Conservation (phyloP, 2,797 vertebrate species). For the Philypnodon macrostomus region DNA sequence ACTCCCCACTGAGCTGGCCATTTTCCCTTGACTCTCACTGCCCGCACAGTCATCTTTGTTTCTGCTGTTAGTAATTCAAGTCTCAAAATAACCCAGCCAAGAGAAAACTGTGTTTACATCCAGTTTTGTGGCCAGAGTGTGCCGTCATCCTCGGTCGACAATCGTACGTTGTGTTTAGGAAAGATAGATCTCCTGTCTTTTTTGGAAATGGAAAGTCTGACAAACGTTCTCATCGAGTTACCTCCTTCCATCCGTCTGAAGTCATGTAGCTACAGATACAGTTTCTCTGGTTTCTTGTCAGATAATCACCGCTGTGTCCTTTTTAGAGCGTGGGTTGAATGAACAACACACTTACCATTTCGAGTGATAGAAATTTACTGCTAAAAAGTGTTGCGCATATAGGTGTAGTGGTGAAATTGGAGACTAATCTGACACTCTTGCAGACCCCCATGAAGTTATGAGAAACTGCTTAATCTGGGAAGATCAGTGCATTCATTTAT, state of each 20-base stretch:
- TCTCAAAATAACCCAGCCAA: slow-evolving; percentile 34
- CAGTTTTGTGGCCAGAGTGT: slow-evolving; percentile 31
- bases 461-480: too few species aligned
- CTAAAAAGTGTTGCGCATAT: slow-evolving; percentile 26
- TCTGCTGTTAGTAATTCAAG: slow-evolving; percentile 32
- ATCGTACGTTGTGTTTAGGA: slow-evolving; percentile 15
- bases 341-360: slow-evolving; percentile 26
- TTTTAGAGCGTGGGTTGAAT: slow-evolving; percentile 29
- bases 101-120: slow-evolving; percentile 30
- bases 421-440: too few species aligned
- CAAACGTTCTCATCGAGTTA: slow-evolving; percentile 40
- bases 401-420: too few species aligned
- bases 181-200: slow-evolving; percentile 11
- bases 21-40: slow-evolving; percentile 27
- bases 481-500: too few species aligned
- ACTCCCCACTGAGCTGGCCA: slow-evolving; percentile 27
- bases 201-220: slow-evolving; percentile 59
- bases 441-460: too few species aligned
- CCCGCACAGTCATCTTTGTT: slow-evolving; percentile 11
- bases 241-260: slow-evolving; percentile 34
- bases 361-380: too few species aligned
- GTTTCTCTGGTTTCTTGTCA: slow-evolving; percentile 41
- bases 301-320: slow-evolving; percentile 16
- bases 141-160: slow-evolving; percentile 20
- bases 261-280: slow-evolving; percentile 36